These are phyloP conservation scores for Tetragonisca angustula DNA, from an alignment of 2,888 invertebrate genomes.

Conservation along the genomic window DNA sequence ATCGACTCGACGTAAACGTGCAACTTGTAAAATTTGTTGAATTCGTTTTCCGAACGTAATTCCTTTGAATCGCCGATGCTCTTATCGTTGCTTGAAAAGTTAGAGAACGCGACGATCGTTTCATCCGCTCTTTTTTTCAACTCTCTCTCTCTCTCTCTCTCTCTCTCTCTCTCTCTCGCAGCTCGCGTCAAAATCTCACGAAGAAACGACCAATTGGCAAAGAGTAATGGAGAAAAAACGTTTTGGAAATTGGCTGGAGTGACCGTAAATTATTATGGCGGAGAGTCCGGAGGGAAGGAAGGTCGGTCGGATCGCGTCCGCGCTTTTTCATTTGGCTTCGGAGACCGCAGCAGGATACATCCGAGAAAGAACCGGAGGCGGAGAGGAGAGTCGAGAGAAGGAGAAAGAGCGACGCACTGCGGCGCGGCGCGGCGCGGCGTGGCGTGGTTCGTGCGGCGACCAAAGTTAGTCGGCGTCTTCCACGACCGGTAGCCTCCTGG, in stretches of 20 bases:
- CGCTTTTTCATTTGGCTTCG: conserved; percentile 62
- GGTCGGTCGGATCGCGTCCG: conserved; percentile 47
- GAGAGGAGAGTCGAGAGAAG: conserved; percentile 1
- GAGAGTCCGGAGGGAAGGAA: conserved; percentile 43
- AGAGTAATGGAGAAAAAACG: neutral
- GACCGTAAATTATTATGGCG: conserved; percentile 61
- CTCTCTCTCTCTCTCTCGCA: neutral
- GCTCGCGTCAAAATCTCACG: neutral
- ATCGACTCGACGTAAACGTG: too few species aligned
- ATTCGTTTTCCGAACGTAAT: too few species aligned
- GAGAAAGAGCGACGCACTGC: too few species aligned
- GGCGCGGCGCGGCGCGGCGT: too few species aligned
- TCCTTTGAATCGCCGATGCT: too few species aligned
- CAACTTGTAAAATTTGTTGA: neutral
- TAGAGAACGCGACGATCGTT: neutral
- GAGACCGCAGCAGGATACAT: conserved; percentile 63
- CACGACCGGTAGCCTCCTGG: conserved; percentile 80
- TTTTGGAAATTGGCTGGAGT: conserved; percentile 32
- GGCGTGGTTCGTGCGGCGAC: conserved; percentile 53
- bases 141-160: neutral
- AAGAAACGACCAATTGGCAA: neutral
- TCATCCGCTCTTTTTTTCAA: neutral
- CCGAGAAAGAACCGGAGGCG: conserved; percentile 51
- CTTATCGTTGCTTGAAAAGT: neutral
- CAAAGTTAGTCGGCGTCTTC: conserved; percentile 67